Conservation (phyloP, 2,797 vertebrate genomes). For the Streptopelia turtur region DNA sequence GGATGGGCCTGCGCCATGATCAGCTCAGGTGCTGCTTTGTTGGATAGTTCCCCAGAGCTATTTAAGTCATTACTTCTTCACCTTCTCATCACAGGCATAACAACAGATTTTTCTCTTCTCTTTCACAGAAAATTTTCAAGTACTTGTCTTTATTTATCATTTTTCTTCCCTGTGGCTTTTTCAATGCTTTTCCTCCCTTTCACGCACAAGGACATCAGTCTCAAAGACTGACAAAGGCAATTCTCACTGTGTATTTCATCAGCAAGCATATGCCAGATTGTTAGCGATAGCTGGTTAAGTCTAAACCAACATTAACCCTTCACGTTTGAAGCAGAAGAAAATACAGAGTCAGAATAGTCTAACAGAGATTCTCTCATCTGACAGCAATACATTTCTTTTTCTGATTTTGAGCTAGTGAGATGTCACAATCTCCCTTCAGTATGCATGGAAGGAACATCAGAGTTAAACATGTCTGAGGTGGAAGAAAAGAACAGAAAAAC, state of each 20-base stretch:
- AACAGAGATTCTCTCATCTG: not conserved
- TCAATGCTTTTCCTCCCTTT: not conserved
- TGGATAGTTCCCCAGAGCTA: conserved; percentile 23
- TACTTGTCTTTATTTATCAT: conserved; percentile 6
- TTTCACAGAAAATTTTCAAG: not conserved
- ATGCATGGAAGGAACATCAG: not conserved
- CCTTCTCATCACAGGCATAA: not conserved
- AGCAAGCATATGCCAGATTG: not conserved
- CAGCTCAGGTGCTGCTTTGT: conserved; percentile 15
- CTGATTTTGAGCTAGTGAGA: not conserved
- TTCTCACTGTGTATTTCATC: not conserved
- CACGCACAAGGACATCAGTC: not conserved
- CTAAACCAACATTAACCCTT: conserved; percentile 9
- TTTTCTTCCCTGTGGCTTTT: conserved; percentile 15
- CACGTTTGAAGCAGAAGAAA: not conserved
- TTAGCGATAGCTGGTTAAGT: not conserved
- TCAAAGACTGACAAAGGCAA: conserved; percentile 22
- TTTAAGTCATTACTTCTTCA: conserved; percentile 17
- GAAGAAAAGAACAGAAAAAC: not conserved
- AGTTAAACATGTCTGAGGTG: not conserved
- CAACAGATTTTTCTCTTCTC: conserved; percentile 3
- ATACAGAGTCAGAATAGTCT: not conserved
- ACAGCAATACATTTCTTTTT: not conserved
- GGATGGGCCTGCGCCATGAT: not conserved
- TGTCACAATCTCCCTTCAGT: not conserved